Base-by-base conservation (phyloP, 1,140 invertebrate genomes). In the Cydia amplana region DNA sequence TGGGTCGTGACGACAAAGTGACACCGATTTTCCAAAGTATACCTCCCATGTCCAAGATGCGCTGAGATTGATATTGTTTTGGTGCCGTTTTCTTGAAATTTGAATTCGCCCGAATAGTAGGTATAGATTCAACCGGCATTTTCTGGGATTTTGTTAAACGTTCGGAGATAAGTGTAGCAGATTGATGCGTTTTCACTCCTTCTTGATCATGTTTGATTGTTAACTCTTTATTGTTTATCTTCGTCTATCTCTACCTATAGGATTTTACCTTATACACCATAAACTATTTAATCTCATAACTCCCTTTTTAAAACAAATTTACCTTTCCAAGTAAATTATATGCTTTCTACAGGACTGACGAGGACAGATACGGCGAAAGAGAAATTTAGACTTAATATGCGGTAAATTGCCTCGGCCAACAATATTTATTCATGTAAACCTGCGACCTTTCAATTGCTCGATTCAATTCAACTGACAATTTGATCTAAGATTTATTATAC, bases 231-330 rank as follows among this genome's bases (percentile, higher is more conserved):
- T 46, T 46, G 0, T 46, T 46, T 46, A 12, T 46, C 43, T 16
- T 16, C 14, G 43, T 16, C 12, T 46, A 46, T 14, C 12, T 46
- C 14, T 14, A 46, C 12, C 10, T 55, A 7, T 7, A 55, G 16
- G 2, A 55, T 3, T n/a, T n/a, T n/a, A 9, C n/a, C 51, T 18
- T 18, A 0, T 18, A 18, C 51, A n/a, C 49, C 3, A 18, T 16
- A 55, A 18, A 55, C 51, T 1, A 18, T 18, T 2, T 4, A 49
- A 49, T 49, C 43, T 49, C 46, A 9, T 55, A 14, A 14, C 1
- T 46, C 51, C 51, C n/a, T 18, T 51, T 76, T 79, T 60, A 5
- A 23, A 60, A 18, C n/a, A 46, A 18, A 36, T 40, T 18, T 70
- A 9, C n/a, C 32, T 70, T 70, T 70, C 14, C 32, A 70, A 40